Evolutionary conservation across 2,113 vertebrate species (phyloP).

Genomic region (Hydropotes inermis): DNA sequence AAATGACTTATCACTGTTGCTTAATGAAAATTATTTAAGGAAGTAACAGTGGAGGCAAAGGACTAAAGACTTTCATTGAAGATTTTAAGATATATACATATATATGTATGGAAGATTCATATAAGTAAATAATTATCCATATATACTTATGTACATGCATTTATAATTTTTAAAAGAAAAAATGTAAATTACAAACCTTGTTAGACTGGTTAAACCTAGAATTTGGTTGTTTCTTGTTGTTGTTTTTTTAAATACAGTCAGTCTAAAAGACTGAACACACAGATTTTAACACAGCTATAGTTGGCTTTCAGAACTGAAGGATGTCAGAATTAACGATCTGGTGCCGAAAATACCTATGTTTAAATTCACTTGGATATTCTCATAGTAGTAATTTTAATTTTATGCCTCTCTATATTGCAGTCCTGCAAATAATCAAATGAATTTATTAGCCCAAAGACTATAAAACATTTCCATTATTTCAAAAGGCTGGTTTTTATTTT

Average conservation of each 20-base stretch:
- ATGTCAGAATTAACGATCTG: slow-evolving; percentile 8
- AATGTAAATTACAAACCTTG: neutral
- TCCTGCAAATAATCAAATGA: neutral
- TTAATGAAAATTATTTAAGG: slow-evolving; percentile 71
- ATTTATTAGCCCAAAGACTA: neutral
- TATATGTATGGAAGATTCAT: neutral
- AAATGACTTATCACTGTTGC: slow-evolving; percentile 59
- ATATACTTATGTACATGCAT: neutral
- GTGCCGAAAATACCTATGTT: slow-evolving; percentile 23
- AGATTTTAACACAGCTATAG: slow-evolving; percentile 4
- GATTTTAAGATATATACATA: neutral
- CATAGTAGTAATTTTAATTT: slow-evolving; percentile 14
- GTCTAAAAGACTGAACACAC: neutral
- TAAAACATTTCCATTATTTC: slow-evolving; percentile 12
- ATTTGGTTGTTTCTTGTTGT: neutral
- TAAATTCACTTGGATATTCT: neutral
- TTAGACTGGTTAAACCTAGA: neutral
- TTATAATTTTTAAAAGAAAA: neutral
- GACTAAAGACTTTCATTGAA: neutral
- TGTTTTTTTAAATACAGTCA: neutral
- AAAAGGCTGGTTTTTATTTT: neutral
- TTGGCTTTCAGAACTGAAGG: neutral
- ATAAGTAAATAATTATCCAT: neutral
- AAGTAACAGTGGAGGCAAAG: neutral
- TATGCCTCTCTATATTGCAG: neutral